phyloP scores from a whole-genome alignment of 37 sponge, comb jelly and placozoan species.

The Diacarnus erythraeanus region DNA sequence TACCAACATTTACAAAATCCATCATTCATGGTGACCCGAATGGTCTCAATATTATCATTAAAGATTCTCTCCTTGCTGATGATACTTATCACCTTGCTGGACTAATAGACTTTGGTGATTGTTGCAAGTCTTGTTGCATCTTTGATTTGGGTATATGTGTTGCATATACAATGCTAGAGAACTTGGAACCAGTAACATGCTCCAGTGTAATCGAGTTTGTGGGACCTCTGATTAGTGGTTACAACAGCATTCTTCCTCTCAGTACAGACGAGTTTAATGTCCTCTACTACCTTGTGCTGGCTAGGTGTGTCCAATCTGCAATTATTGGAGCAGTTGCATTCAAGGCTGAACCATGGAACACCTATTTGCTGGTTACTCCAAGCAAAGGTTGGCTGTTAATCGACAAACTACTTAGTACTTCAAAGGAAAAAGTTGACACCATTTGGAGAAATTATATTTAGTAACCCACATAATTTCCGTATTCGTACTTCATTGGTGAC shows the following conservation, averaged over 20 bases:
- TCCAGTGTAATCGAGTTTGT: slow-evolving; percentile 12
- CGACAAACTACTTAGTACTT: background rate
- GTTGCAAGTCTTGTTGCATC: slow-evolving; percentile 17
- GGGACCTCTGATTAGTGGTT: slow-evolving; percentile 29
- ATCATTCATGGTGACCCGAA: slow-evolving; percentile 40
- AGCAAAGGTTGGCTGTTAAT: slow-evolving; percentile 5
- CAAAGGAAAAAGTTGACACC: slow-evolving; percentile 17
- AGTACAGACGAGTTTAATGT: slow-evolving; percentile 24
- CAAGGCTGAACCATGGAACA: slow-evolving; percentile 35
- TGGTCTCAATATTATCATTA: slow-evolving; percentile 26
- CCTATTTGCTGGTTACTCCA: slow-evolving; percentile 21
- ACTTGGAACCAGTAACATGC: slow-evolving; percentile 3
- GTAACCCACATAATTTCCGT: no score
- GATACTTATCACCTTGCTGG: slow-evolving; percentile 8
- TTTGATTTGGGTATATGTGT: slow-evolving; percentile 48
- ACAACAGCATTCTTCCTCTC: slow-evolving; percentile 16
- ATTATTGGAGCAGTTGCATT: slow-evolving; percentile 13
- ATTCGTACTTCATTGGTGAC: no score
- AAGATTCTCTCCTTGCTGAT: background rate
- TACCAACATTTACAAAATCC: slow-evolving; percentile 21
- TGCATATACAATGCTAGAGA: slow-evolving; percentile 18
- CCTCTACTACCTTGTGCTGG: slow-evolving; percentile 41
- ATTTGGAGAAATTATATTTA: no score
- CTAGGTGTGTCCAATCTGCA: slow-evolving; percentile 30
- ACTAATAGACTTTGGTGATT: slow-evolving; percentile 40